A percentile compares a stretch with the other conserved stretches of the same genome.
Evolutionary conservation across 1,140 invertebrate genomes (phyloP).

Genomic region (Tenebrio molitor): DNA sequence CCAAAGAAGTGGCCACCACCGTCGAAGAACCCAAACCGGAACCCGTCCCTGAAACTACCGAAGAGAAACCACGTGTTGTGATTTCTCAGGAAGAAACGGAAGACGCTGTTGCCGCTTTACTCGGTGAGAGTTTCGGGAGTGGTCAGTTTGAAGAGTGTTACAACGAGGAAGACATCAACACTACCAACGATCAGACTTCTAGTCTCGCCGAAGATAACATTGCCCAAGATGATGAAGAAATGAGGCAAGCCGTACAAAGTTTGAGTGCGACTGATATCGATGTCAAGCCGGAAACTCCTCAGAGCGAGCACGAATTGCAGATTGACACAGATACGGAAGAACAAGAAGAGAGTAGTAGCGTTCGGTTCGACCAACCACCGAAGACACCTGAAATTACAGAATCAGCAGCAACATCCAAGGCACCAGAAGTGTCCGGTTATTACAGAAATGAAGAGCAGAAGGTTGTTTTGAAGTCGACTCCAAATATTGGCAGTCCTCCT

Average conservation of each 20-base stretch:
- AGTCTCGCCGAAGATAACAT: slow-evolving; percentile 70
- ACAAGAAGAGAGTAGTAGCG: slow-evolving; percentile 63
- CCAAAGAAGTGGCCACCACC: slow-evolving; percentile 62
- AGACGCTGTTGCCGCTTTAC: slow-evolving; percentile 88
- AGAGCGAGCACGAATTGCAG: slow-evolving; percentile 86
- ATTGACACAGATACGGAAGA: slow-evolving; percentile 91
- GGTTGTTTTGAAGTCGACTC: slow-evolving; percentile 52
- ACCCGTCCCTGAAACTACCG: slow-evolving; percentile 61
- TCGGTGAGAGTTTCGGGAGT: slow-evolving; percentile 85
- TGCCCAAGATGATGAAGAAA: slow-evolving; percentile 81
- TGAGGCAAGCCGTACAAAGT: slow-evolving; percentile 83
- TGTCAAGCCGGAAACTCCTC: slow-evolving; percentile 85
- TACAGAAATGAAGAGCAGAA: slow-evolving; percentile 54
- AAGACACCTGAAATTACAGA: slow-evolving; percentile 68
- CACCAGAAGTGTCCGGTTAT: slow-evolving; percentile 66
- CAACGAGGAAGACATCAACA: slow-evolving; percentile 63
- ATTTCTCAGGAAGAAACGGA: slow-evolving; percentile 95
- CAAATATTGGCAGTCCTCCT: slow-evolving; percentile 61
- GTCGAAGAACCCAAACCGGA: slow-evolving; percentile 62
- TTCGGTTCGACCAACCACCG: slow-evolving; percentile 63
- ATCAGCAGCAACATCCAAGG: slow-evolving; percentile 68
- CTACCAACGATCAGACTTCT: slow-evolving; percentile 63
- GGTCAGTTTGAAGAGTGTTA: slow-evolving; percentile 70
- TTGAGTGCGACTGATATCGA: slow-evolving; percentile 80
- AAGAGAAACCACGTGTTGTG: slow-evolving; percentile 83